Evolutionary conservation across 37 sponge, comb jelly and placozoan species (phyloP), one percentile per base, ranked within the genome.

Genomic region (Aplysina aerophoba): DNA sequence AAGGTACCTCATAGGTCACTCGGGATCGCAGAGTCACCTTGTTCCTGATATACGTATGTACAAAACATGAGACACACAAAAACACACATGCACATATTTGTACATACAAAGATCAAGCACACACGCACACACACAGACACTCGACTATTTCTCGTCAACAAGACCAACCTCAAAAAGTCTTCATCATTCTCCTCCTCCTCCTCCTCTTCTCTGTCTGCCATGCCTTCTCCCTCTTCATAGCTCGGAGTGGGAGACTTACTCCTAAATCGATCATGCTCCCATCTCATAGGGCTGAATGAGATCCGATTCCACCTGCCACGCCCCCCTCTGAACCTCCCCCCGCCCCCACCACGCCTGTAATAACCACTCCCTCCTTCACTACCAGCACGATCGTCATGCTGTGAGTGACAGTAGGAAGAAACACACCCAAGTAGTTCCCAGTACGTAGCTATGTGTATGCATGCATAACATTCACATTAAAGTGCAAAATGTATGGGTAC

Each of bases 321-420:
- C 24, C 78, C n/a, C n/a, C n/a, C 78, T 36, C 78, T 75, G 21
- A 17, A 44, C 22, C 53, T 40, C 78, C 44, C 54, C 73, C 73
- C 36, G 2, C 31, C 31, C 21, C 36, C 28, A 33, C 73, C 36
- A 19, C 71, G 31, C 71, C 71, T 69, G 71, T 17, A 30, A 6
- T 31, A 69, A 11, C n/a, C 14, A 21, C 44, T 36, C 1, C 78
- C 64, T 22, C 53, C 21, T 22, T 24, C 24, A 53, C n/a, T 24
- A 6, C 53, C 53, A 37, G 37, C 78, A 24, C 78, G 44, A 41
- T 75, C 54, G 22, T 75, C 78, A 75, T 75, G 78, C 78, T 75
- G 54, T 13, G 11, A 14, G 28, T 62, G 4, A 62, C 64, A 62
- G 64, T n/a, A 62, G 64, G 64, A 62, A 8, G 8, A 44, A 62